A percentile compares a stretch with the other conserved stretches of the same genome.
Evolutionary conservation across 2,797 vertebrate species (phyloP).

Genomic region (Phalloptychus januarius): DNA sequence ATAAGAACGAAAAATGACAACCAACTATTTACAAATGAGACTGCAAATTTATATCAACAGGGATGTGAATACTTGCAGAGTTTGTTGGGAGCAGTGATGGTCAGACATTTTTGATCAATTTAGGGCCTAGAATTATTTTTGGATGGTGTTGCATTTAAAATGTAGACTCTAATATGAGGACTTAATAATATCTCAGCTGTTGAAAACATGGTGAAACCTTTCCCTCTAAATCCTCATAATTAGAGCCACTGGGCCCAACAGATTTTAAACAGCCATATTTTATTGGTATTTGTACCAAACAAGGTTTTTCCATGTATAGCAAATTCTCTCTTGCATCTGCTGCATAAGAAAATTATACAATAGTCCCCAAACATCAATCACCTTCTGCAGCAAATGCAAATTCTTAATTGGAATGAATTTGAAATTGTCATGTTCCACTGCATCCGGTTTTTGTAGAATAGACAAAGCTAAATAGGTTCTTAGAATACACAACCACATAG

Average conservation of each 20-base stretch:
- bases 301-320: neutral
- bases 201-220: constrained; percentile 9
- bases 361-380: neutral
- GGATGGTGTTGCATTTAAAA: neutral
- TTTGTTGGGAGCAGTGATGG: too few relatives aligned
- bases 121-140: neutral
- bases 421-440: constrained; percentile 20
- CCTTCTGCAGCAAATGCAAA: constrained; percentile 25
- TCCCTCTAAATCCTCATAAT: constrained; percentile 16
- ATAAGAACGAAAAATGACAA: too few relatives aligned
- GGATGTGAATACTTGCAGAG: neutral
- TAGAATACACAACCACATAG: constrained; percentile 2
- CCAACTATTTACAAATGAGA: too few relatives aligned
- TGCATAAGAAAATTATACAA: constrained; percentile 8
- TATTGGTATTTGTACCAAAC: constrained; percentile 7
- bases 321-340: neutral
- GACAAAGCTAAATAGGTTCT: constrained; percentile 41
- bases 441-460: constrained; percentile 36
- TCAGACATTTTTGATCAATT: neutral
- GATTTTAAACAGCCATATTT: constrained; percentile 15
- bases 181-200: neutral
- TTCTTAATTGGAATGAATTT: constrained; percentile 34
- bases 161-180: neutral
- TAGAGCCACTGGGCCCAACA: constrained; percentile 3
- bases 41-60: neutral